A percentile compares a stretch with the other conserved stretches of the same genome.
Conservation (phyloP, 2,113 vertebrate species). For the Eretmochelys imbricata region DNA sequence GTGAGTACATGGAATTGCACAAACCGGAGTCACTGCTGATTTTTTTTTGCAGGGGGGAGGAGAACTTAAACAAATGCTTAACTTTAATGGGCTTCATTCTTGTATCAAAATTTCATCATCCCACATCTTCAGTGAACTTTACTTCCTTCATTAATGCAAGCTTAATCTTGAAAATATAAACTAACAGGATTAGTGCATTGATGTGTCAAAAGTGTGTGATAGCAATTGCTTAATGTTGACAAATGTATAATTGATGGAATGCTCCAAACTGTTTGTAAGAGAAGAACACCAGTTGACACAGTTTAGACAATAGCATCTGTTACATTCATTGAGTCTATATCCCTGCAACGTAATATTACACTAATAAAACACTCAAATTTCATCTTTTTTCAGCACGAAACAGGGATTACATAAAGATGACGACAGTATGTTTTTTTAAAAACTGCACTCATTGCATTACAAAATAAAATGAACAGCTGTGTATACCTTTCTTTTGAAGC, state of each 20-base stretch:
- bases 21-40: not conserved
- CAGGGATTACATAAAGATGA: not conserved
- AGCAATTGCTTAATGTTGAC: not conserved
- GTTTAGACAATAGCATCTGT: not conserved
- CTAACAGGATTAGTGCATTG: slow-evolving; percentile 26
- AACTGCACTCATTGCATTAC: not conserved
- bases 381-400: not conserved
- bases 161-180: slow-evolving; percentile 22
- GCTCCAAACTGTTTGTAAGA: not conserved
- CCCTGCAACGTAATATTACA: not conserved
- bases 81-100: not conserved
- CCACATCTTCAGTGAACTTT: not conserved
- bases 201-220: not conserved
- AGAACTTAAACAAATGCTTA: not conserved
- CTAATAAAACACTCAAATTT: not conserved
- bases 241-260: not conserved
- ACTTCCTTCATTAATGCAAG: not conserved
- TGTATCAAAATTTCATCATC: not conserved
- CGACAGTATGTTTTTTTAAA: not conserved
- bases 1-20: not conserved
- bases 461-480: not conserved
- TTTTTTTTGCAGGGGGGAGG: not conserved
- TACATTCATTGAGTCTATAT: not conserved
- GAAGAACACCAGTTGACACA: not conserved
- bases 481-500: not conserved